These are phyloP conservation scores for Verasper variegatus DNA, from an alignment of 2,113 vertebrate species.

Conservation along the genomic window DNA sequence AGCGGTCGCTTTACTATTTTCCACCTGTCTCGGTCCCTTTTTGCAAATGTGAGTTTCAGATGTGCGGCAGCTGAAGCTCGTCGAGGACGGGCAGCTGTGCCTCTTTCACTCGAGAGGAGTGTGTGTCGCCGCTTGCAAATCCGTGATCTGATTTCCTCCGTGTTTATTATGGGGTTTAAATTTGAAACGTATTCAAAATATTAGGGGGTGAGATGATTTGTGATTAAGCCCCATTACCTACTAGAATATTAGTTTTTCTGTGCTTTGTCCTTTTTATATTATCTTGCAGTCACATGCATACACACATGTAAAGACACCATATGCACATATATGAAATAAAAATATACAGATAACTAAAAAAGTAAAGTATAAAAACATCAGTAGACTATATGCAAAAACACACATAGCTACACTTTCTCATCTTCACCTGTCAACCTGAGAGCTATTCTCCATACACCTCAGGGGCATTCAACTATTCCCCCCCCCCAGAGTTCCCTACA, in stretches of 20 bases:
- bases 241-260: no score
- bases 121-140: constrained; percentile 6
- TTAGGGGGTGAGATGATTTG: not conserved
- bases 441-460: not conserved
- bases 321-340: not conserved
- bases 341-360: not conserved
- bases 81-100: constrained; percentile 40
- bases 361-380: no score
- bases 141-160: constrained; percentile 23
- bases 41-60: constrained; percentile 29
- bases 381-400: no score
- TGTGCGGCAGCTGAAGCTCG: constrained; percentile 33
- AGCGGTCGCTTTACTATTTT: constrained; percentile 4
- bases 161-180: not conserved
- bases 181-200: constrained; percentile 21
- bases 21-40: constrained; percentile 30
- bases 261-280: not conserved
- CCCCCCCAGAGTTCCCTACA: constrained; percentile 4
- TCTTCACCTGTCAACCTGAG: constrained; percentile 16
- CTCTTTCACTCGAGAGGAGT: constrained; percentile 38
- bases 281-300: not conserved
- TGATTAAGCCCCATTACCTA: not conserved
- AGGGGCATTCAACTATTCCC: constrained; percentile 6
- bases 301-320: not conserved
- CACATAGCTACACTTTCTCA: not conserved